Percentiles rank a stretch among this genome's conserved stretches.
These are phyloP conservation scores for Pollenia angustigena DNA, from an alignment of 2,888 invertebrate genomes.

Conservation along the genomic window DNA sequence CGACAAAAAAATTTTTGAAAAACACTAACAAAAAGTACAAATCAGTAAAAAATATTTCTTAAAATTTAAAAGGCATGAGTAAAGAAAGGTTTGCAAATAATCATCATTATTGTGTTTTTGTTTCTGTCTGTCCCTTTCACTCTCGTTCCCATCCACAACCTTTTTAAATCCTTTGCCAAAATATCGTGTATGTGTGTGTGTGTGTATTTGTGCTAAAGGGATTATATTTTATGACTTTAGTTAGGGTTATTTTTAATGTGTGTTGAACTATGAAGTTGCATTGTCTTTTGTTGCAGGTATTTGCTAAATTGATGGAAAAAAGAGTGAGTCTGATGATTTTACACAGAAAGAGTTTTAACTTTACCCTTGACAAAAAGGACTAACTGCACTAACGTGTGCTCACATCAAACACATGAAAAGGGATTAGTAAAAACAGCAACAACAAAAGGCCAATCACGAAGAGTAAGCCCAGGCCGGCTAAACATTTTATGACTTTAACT, in stretches of 20 bases:
- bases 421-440: conserved; percentile 49
- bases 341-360: conserved; percentile 61
- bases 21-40: conserved; percentile 7
- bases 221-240: conserved; percentile 58
- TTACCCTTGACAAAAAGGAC: conserved; percentile 59
- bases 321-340: conserved; percentile 47
- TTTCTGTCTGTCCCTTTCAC: too few relatives aligned
- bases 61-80: conserved; percentile 26
- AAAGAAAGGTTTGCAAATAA: conserved; percentile 63
- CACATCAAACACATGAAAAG: conserved; percentile 10
- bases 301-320: conserved; percentile 20
- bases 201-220: background rate
- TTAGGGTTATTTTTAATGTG: conserved; percentile 65
- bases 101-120: conserved; percentile 28
- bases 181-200: background rate
- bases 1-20: background rate
- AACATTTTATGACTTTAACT: conserved; percentile 58
- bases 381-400: conserved; percentile 40
- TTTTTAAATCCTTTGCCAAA: conserved; percentile 59
- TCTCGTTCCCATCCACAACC: conserved; percentile 23
- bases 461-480: background rate
- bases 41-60: conserved; percentile 15
- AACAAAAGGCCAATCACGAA: background rate
- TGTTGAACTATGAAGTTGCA: background rate
- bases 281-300: conserved; percentile 23